A percentile compares a stretch with the other conserved stretches of the same genome.
Evolutionary conservation across 1,140 invertebrate genomes (phyloP).

Genomic region (Trichonephila clavata): DNA sequence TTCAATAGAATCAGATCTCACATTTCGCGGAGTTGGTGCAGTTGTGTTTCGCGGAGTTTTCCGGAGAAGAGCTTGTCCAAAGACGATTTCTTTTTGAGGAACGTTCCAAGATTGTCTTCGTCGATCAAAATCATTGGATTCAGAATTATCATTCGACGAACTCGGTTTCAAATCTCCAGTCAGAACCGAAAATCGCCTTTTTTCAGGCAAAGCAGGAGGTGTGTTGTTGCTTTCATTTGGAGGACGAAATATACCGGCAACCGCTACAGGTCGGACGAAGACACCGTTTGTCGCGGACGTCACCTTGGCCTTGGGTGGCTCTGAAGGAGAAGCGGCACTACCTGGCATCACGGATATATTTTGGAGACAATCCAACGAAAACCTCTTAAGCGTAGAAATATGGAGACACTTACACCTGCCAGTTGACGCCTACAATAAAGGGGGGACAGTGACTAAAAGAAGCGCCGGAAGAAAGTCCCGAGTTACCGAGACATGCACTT

Average conservation of each 20-base stretch:
- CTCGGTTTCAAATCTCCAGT: slow-evolving; percentile 43
- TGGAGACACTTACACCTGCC: slow-evolving; percentile 75
- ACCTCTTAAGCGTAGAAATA: slow-evolving; percentile 60
- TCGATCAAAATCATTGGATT: slow-evolving; percentile 45
- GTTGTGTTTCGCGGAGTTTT: slow-evolving; percentile 38
- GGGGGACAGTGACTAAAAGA: slow-evolving; percentile 34
- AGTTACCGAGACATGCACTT: slow-evolving; percentile 1
- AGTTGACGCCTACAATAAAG: slow-evolving; percentile 50
- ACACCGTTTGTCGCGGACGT: slow-evolving; percentile 45
- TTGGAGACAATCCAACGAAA: slow-evolving; percentile 63
- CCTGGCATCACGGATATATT: slow-evolving; percentile 69
- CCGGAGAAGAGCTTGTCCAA: slow-evolving; percentile 60
- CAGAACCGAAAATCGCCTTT: slow-evolving; percentile 53
- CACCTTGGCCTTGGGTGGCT: slow-evolving; percentile 71
- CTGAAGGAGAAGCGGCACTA: slow-evolving; percentile 34
- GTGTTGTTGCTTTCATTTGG: neutral
- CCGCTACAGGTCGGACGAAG: slow-evolving; percentile 70
- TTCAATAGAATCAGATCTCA: neutral
- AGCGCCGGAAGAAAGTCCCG: neutral
- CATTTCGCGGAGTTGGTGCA: neutral
- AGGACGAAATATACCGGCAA: slow-evolving; percentile 66
- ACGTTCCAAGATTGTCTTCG: slow-evolving; percentile 62
- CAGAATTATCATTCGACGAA: slow-evolving; percentile 1
- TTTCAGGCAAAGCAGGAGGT: slow-evolving; percentile 64
- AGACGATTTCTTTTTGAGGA: slow-evolving; percentile 45